A percentile compares a stretch with the other conserved stretches of the same genome.
Conservation (phyloP, 2,797 vertebrate species). For the Hemitrygon akajei region DNA sequence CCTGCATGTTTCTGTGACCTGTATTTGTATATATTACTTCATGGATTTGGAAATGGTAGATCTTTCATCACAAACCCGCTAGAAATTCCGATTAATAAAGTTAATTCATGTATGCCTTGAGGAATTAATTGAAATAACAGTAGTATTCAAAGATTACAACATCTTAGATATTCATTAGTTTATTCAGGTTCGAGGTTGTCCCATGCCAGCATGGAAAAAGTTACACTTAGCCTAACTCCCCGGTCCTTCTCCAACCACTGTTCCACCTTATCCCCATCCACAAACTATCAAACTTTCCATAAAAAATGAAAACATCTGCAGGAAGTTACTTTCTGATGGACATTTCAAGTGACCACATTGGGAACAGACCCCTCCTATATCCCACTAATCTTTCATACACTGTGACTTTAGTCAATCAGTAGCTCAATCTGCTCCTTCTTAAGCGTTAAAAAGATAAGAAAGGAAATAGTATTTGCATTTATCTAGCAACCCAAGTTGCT, state of each 20-base stretch:
- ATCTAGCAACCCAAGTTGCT: too few species aligned
- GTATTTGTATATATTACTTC: neutral
- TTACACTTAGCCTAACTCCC: neutral
- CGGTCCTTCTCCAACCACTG: too few species aligned
- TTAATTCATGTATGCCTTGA: neutral
- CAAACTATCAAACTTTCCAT: too few species aligned
- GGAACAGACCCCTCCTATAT: neutral
- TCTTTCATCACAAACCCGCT: neutral
- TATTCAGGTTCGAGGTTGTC: neutral
- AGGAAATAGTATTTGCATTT: neutral
- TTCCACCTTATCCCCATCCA: too few species aligned
- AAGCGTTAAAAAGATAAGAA: neutral
- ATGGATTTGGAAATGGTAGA: neutral
- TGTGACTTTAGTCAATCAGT: neutral
- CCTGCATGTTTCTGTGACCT: neutral
- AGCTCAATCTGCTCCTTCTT: too few species aligned
- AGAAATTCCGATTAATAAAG: neutral
- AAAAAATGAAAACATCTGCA: too few species aligned
- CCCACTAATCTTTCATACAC: neutral
- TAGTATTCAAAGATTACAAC: neutral
- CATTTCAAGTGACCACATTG: neutral
- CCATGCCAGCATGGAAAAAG: neutral
- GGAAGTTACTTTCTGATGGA: too few species aligned
- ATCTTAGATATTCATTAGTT: neutral
- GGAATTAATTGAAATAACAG: neutral